Conservation (phyloP, 2,888 invertebrate genomes). For the Megamerina dolium region DNA sequence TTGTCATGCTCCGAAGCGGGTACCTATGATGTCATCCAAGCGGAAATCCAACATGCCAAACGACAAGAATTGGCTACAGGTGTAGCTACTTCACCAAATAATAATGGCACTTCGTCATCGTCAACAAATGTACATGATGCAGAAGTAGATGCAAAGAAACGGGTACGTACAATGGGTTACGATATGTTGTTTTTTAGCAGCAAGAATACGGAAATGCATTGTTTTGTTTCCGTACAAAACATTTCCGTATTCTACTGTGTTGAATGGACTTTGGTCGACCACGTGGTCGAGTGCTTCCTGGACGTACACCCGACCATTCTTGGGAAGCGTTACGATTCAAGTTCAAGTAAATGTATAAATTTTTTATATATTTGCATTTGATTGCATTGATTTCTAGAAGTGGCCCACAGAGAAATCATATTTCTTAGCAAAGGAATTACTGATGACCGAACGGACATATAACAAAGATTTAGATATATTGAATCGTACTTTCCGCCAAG, state of each 20-base stretch:
- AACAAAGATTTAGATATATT: slow-evolving; percentile 90
- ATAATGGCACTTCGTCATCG: slow-evolving; percentile 25
- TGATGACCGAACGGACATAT: slow-evolving; percentile 94
- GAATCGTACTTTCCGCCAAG: slow-evolving; percentile 73
- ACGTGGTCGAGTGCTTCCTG: too few species aligned
- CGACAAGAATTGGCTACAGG: slow-evolving; percentile 38
- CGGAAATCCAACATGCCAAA: slow-evolving; percentile 45
- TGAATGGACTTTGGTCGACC: too few species aligned
- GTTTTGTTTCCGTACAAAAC: too few species aligned
- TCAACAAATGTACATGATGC: slow-evolving; percentile 25
- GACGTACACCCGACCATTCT: too few species aligned
- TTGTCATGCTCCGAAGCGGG: slow-evolving; percentile 48
- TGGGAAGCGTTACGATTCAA: background rate
- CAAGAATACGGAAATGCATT: too few species aligned
- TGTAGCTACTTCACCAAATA: slow-evolving; percentile 27
- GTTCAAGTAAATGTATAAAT: background rate
- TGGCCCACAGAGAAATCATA: slow-evolving; percentile 68
- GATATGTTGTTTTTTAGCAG: too few species aligned
- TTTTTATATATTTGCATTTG: background rate
- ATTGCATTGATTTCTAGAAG: slow-evolving; percentile 48
- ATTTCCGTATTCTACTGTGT: too few species aligned
- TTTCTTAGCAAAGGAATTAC: slow-evolving; percentile 83
- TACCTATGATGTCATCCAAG: slow-evolving; percentile 48
- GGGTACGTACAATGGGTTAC: slow-evolving; percentile 26
- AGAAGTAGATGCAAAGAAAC: slow-evolving; percentile 44